Conservation (phyloP, 2,113 vertebrate genomes). For the Strigops habroptila region DNA sequence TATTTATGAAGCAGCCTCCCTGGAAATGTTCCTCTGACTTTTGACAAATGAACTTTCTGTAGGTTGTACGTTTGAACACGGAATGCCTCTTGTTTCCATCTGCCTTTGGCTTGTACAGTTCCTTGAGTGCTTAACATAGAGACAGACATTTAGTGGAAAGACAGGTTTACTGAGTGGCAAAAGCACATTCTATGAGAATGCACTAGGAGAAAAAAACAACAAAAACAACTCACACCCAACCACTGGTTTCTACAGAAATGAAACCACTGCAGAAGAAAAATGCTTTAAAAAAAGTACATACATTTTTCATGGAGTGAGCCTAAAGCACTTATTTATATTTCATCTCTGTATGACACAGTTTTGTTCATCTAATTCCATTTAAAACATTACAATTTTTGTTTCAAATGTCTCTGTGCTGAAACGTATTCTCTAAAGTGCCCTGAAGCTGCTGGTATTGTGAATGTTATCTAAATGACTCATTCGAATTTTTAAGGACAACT, state of each 20-base stretch:
- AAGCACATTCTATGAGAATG: constrained; percentile 25
- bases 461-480: constrained; percentile 53
- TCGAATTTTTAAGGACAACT: constrained; percentile 47
- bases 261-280: constrained; percentile 28
- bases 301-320: constrained; percentile 64
- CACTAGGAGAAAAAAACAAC: background rate
- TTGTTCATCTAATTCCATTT: constrained; percentile 65
- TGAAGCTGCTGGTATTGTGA: constrained; percentile 42
- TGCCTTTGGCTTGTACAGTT: constrained; percentile 56
- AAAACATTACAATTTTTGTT: constrained; percentile 59
- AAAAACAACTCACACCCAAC: background rate
- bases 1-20: constrained; percentile 50
- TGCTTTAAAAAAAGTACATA: constrained; percentile 27
- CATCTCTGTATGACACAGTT: constrained; percentile 54
- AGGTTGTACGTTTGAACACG: constrained; percentile 32
- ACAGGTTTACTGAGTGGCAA: constrained; percentile 42
- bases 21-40: constrained; percentile 45
- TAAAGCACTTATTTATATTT: constrained; percentile 71
- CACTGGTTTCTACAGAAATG: constrained; percentile 4
- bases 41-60: constrained; percentile 62
- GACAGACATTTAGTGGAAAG: constrained; percentile 41
- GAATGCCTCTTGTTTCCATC: constrained; percentile 54
- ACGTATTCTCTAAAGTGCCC: constrained; percentile 50
- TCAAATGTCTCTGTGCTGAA: constrained; percentile 40
- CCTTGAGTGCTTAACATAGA: constrained; percentile 39